These are phyloP conservation scores for Morpho deidamia DNA, from an alignment of 2,888 invertebrate genomes.

Conservation along the genomic window DNA sequence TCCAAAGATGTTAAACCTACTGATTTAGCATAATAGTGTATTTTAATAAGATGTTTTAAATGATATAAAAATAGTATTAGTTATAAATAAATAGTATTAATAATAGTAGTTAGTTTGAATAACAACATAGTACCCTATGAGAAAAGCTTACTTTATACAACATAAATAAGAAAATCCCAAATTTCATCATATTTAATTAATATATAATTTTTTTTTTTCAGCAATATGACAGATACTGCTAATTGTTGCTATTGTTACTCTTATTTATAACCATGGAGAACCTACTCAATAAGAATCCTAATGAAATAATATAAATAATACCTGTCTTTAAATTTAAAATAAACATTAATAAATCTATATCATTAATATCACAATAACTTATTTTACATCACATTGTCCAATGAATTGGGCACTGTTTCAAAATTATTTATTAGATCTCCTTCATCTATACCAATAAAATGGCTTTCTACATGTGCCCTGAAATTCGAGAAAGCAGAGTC, in stretches of 20 bases:
- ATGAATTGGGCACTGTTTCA: slow-evolving; percentile 67
- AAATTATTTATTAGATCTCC: slow-evolving; percentile 74
- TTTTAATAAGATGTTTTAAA: neutral
- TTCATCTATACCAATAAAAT: slow-evolving; percentile 82
- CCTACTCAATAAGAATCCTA: too few species aligned
- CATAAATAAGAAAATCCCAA: too few species aligned
- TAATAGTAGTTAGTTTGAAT: too few species aligned
- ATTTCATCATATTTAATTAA: too few species aligned
- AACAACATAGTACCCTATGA: too few species aligned
- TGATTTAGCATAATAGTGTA: slow-evolving; percentile 77
- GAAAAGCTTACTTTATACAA: too few species aligned
- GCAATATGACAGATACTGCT: too few species aligned
- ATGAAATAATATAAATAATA: too few species aligned
- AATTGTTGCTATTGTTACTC: too few species aligned
- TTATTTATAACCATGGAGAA: too few species aligned
- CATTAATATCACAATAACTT: neutral
- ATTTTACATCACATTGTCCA: slow-evolving; percentile 38
- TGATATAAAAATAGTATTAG: neutral
- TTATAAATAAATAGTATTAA: neutral
- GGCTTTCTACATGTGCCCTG: slow-evolving; percentile 86
- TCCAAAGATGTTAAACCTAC: slow-evolving; percentile 87
- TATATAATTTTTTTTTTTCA: too few species aligned
- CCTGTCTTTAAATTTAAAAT: neutral
- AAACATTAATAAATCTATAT: too few species aligned
- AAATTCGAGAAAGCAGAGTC: slow-evolving; percentile 80